These are phyloP conservation scores for Eupeodes latifasciatus DNA, from an alignment of 2,888 invertebrate genomes.

Conservation along the genomic window DNA sequence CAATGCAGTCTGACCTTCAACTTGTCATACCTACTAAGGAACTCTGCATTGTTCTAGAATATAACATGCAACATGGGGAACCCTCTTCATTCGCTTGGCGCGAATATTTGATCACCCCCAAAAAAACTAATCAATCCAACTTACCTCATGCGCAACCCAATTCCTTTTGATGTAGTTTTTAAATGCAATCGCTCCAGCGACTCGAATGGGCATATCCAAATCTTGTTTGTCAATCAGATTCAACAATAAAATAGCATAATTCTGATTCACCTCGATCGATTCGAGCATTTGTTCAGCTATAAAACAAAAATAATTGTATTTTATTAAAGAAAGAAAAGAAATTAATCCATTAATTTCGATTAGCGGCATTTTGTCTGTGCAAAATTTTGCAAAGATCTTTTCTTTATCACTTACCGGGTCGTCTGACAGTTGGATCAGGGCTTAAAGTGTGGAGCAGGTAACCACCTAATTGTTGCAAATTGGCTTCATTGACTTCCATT, in stretches of 20 bases:
- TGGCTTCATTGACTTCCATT: slow-evolving; percentile 96
- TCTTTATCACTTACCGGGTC: slow-evolving; percentile 89
- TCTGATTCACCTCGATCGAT: slow-evolving; percentile 94
- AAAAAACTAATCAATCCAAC: slow-evolving; percentile 79
- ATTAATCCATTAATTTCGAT: not conserved
- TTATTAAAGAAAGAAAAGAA: not conserved
- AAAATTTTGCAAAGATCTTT: not conserved
- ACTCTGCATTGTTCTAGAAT: too few species aligned
- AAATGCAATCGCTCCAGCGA: slow-evolving; percentile 96
- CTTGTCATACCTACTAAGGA: too few species aligned
- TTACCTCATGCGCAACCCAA: slow-evolving; percentile 91
- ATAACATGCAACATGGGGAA: too few species aligned
- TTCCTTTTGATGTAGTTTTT: slow-evolving; percentile 98
- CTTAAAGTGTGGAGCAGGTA: slow-evolving; percentile 95
- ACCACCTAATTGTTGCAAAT: slow-evolving; percentile 91
- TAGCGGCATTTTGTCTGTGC: slow-evolving; percentile 36
- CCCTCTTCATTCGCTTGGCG: too few species aligned
- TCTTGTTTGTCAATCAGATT: slow-evolving; percentile 93
- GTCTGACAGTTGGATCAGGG: slow-evolving; percentile 91
- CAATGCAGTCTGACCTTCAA: too few species aligned
- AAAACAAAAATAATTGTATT: slow-evolving; percentile 15
- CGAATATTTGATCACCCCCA: too few species aligned
- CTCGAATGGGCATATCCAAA: slow-evolving; percentile 91
- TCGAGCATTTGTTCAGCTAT: slow-evolving; percentile 96
- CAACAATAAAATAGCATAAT: slow-evolving; percentile 94